Evolutionary conservation across 2,888 invertebrate species (phyloP).

Genomic region (Spilosoma lubricipeda): DNA sequence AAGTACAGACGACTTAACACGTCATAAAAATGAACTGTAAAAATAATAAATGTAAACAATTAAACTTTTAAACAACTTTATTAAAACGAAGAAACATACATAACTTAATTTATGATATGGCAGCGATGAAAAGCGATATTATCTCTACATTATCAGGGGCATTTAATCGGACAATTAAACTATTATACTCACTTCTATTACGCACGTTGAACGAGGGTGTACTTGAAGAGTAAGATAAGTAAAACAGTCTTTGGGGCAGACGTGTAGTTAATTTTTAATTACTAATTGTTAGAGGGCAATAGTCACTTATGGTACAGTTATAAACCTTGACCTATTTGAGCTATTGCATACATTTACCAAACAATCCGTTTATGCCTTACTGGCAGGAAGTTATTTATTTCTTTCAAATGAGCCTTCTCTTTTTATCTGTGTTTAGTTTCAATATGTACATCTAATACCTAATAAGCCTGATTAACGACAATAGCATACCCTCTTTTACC

Average conservation of each 20-base stretch:
- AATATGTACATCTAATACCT: background rate
- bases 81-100: background rate
- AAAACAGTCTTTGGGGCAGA: background rate
- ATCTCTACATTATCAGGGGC: background rate
- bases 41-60: background rate
- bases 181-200: background rate
- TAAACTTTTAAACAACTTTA: background rate
- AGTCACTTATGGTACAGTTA: background rate
- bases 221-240: background rate
- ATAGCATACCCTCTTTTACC: too few species aligned
- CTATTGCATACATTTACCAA: background rate
- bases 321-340: too few species aligned
- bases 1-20: background rate
- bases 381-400: too few species aligned
- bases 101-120: background rate
- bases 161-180: background rate
- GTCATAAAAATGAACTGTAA: background rate
- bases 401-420: too few species aligned
- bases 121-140: background rate
- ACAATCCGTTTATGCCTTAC: background rate
- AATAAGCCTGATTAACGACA: too few species aligned
- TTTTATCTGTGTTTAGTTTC: background rate
- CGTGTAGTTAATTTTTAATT: too few species aligned
- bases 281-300: too few species aligned
- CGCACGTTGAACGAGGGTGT: background rate